Percentiles rank a stretch among this genome's conserved stretches.
These are phyloP conservation scores for Heteromurus nitidus DNA, from an alignment of 2,888 invertebrate species.

Conservation along the genomic window DNA sequence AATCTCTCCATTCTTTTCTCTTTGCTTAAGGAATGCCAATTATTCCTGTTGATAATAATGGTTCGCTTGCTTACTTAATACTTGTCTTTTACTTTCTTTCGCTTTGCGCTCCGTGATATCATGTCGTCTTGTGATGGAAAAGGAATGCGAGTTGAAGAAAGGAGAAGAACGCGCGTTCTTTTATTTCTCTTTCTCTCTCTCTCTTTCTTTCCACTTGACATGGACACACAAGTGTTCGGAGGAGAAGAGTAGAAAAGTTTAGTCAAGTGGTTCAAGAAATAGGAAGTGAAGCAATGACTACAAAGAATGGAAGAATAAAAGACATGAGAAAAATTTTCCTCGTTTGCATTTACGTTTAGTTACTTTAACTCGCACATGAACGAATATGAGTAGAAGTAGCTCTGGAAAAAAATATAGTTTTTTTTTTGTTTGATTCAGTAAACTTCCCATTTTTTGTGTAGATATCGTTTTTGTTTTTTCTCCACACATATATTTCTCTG, in stretches of 20 bases:
- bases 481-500: too few species aligned
- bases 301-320: too few species aligned
- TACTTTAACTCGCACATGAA: too few species aligned
- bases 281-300: slow-evolving; percentile 23
- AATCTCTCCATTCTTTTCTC: slow-evolving; percentile 24
- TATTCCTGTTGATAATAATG: slow-evolving; percentile 36
- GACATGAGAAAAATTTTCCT: too few species aligned
- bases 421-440: too few species aligned
- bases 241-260: too few species aligned
- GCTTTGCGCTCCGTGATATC: neutral
- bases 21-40: slow-evolving; percentile 58
- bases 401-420: too few species aligned
- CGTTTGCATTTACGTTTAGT: too few species aligned
- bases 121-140: neutral
- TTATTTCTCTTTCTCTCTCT: slow-evolving; percentile 5
- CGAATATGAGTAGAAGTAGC: too few species aligned
- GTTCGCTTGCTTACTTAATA: slow-evolving; percentile 36
- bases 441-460: too few species aligned
- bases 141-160: neutral
- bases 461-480: too few species aligned
- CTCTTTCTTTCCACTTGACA: slow-evolving; percentile 38
- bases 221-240: slow-evolving; percentile 48
- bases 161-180: neutral
- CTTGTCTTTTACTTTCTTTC: slow-evolving; percentile 21
- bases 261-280: slow-evolving; percentile 47